Conservation (phyloP, 2,888 invertebrate species). For the Lithophane ornitopus region DNA sequence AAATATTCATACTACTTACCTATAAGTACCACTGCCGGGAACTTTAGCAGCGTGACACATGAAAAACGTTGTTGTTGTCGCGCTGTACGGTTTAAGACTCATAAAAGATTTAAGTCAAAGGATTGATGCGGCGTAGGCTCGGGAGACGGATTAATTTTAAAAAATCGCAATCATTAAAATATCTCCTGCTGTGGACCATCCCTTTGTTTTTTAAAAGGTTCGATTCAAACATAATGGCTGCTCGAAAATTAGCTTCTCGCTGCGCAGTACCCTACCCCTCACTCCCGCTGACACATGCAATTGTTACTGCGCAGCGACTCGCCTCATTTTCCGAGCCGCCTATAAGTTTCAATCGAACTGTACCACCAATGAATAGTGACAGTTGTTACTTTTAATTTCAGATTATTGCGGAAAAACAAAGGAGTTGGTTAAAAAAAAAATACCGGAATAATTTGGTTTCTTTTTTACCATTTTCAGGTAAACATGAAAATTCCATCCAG, state of each 20-base stretch:
- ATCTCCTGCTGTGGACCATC: background rate
- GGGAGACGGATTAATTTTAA: conserved; percentile 3
- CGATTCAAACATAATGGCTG: too few species aligned
- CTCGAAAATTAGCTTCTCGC: too few species aligned
- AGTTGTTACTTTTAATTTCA: conserved; percentile 5
- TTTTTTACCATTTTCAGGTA: conserved; percentile 27
- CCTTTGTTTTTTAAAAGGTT: background rate
- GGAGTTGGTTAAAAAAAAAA: background rate
- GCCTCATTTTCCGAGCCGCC: too few species aligned
- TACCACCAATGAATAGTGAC: conserved; percentile 15
- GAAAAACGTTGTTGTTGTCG: background rate
- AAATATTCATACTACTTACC: background rate
- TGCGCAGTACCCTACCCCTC: too few species aligned
- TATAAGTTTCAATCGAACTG: too few species aligned
- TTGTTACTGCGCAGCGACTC: too few species aligned
- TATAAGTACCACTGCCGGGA: too few species aligned
- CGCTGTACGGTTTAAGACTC: background rate
- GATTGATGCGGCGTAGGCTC: background rate
- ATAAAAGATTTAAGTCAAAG: conserved; percentile 7
- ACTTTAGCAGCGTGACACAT: too few species aligned
- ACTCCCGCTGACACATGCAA: too few species aligned
- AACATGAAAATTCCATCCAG: conserved; percentile 59
- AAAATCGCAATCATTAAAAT: background rate
- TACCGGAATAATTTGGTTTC: conserved; percentile 8
- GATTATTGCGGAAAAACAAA: too few species aligned